Evolutionary conservation across 2,888 invertebrate species (phyloP).

Genomic region (Caenorhabditis sp.): DNA sequence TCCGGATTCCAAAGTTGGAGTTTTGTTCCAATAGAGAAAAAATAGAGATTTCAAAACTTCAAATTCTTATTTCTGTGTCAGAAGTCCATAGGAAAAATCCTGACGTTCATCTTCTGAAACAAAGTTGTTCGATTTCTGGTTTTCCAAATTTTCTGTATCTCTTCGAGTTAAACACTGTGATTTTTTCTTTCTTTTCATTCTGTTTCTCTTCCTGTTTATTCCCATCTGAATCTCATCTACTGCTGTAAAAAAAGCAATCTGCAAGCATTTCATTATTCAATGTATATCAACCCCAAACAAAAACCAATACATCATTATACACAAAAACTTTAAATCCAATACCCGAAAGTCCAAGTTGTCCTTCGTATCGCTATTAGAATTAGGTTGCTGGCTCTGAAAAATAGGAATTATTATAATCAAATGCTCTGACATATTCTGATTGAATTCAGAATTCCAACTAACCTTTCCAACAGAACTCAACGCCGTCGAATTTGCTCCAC

Average conservation of each 20-base stretch:
- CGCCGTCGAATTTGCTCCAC: conserved; percentile 15
- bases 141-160: no score
- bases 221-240: no score
- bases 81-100: no score
- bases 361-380: conserved; percentile 25
- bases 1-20: no score
- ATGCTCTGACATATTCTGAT: not conserved
- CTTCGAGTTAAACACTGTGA: no score
- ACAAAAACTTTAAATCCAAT: conserved; percentile 1
- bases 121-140: no score
- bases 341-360: conserved; percentile 34
- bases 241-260: no score
- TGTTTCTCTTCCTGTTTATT: not conserved
- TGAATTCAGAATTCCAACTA: not conserved
- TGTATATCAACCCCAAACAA: conserved; percentile 12
- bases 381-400: conserved; percentile 36
- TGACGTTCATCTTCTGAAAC: no score
- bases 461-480: conserved; percentile 43
- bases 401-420: conserved; percentile 9
- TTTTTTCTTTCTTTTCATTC: no score
- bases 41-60: no score
- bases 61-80: no score
- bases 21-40: no score
- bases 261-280: not conserved
- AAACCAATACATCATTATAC: conserved; percentile 13